Percentiles rank a stretch among this genome's conserved stretches.
phyloP scores from a whole-genome alignment of 2,888 invertebrate species.

The Dasysyrphus tricinctus region DNA sequence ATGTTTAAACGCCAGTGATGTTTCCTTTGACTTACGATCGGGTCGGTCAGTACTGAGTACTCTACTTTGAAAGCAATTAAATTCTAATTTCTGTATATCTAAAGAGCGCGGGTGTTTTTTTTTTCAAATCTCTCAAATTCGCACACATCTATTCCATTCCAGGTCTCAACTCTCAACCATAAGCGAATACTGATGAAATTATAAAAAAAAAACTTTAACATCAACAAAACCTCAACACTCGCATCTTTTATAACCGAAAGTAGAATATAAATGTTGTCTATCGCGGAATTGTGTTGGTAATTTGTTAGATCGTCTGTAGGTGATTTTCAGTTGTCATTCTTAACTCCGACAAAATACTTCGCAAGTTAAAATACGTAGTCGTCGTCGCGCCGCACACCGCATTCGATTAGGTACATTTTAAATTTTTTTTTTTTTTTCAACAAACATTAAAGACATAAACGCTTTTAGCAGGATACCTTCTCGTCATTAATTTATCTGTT shows the following conservation, averaged over 20 bases:
- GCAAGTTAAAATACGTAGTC: constrained; percentile 14
- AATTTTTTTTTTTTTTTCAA: neutral
- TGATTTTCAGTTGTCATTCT: constrained; percentile 69
- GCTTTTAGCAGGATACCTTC: neutral
- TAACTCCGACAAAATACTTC: constrained; percentile 49
- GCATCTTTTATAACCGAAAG: constrained; percentile 51
- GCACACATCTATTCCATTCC: constrained; percentile 31
- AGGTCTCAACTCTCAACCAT: constrained; percentile 40
- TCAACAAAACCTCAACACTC: constrained; percentile 35
- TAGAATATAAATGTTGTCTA: constrained; percentile 29
- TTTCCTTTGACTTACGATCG: constrained; percentile 21
- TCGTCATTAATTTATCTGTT: constrained; percentile 5
- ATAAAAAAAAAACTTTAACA: constrained; percentile 37
- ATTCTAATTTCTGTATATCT: too few species aligned
- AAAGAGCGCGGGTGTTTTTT: neutral
- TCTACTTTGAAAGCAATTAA: neutral
- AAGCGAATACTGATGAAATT: constrained; percentile 10
- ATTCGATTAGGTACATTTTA: neutral
- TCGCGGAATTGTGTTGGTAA: constrained; percentile 48
- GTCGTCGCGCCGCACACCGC: neutral
- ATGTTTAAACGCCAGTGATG: constrained; percentile 6
- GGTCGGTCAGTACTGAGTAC: neutral
- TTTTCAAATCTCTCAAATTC: constrained; percentile 4
- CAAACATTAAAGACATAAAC: neutral
- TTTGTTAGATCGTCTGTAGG: constrained; percentile 64